Conservation (phyloP, 2,113 vertebrate genomes). For the Larimichthys crocea region DNA sequence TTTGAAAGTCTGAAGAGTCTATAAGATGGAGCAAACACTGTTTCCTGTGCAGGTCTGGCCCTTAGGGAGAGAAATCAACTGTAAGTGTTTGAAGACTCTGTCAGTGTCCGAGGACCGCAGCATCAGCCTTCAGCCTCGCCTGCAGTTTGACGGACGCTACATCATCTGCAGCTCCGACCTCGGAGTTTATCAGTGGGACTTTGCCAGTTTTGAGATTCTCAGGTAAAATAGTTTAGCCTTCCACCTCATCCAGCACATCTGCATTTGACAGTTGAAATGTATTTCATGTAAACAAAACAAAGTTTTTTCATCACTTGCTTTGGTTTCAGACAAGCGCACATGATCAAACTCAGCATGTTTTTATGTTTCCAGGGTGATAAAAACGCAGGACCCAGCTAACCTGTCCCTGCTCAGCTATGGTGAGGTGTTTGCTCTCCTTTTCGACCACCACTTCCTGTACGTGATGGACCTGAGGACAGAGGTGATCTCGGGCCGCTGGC, state of each 20-base stretch:
- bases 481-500: slow-evolving; percentile 94
- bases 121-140: slow-evolving; percentile 94
- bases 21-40: neutral
- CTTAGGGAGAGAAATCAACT: slow-evolving; percentile 98
- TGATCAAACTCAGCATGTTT: neutral
- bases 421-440: slow-evolving; percentile 95
- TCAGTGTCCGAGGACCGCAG: slow-evolving; percentile 96
- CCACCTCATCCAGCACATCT: too few relatives aligned
- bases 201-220: slow-evolving; percentile 96
- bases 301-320: neutral
- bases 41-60: slow-evolving; percentile 92
- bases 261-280: too few relatives aligned
- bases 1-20: neutral
- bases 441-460: slow-evolving; percentile 96
- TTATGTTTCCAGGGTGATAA: slow-evolving; percentile 91
- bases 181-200: slow-evolving; percentile 98
- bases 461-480: slow-evolving; percentile 99
- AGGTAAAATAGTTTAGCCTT: slow-evolving; percentile 82
- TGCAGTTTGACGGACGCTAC: slow-evolving; percentile 97
- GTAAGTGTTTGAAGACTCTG: slow-evolving; percentile 95
- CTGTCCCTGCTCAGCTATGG: slow-evolving; percentile 96
- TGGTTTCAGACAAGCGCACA: neutral
- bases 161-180: slow-evolving; percentile 97
- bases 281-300: too few relatives aligned
- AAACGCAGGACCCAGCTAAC: slow-evolving; percentile 91